Evolutionary conservation across 2,888 invertebrate genomes (phyloP), one percentile per base, ranked within the genome.

Genomic region (Oxytorus armatus): DNA sequence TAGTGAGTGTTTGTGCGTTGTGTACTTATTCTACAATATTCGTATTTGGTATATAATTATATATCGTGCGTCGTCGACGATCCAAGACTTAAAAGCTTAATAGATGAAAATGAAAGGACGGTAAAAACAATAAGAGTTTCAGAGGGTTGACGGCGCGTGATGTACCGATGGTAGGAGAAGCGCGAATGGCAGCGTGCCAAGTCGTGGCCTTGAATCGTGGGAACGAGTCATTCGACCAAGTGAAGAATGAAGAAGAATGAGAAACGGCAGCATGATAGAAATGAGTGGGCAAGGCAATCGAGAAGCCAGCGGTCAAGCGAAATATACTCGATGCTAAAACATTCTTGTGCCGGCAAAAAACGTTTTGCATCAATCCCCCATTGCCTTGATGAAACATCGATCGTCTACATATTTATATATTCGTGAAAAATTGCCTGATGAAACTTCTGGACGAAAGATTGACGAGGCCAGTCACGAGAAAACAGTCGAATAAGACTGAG

Each of bases 151-250:
- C 49, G 14, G 74, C 49, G 65, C 66, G 75, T 33, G 36, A 36
- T 18, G 59, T 39, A 5, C n/a, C 51, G 21, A 11, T n/a, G 18
- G 29, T 10, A 68, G 39, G 39, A 10, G 59, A 33, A 57, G 44
- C 57, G 57, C 36, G 53, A 16, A 59, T 73, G 81, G 81, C 77
- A 65, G 59, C 59, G 69, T 77, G 81, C 77, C 81, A 81, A 81
- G 65, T 75, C 55, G 81, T 47, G 77, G 81, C 81, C 81, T 81
- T 77, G 77, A 77, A 77, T 74, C 81, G 81, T 77, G 81, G 77
- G 81, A 77, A 63, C 69, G 36, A 73, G 29, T 42, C 42, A 69
- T 69, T 69, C 57, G 68, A 59, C 18, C 39, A 8, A 65, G 42
- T 23, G 61, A 65, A 77, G n/a, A 36, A 23, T 11, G 4, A 16